Evolutionary conservation across 2,888 invertebrate genomes (phyloP), one percentile per base, ranked within the genome.

Genomic region (Drosophila mulleri): DNA sequence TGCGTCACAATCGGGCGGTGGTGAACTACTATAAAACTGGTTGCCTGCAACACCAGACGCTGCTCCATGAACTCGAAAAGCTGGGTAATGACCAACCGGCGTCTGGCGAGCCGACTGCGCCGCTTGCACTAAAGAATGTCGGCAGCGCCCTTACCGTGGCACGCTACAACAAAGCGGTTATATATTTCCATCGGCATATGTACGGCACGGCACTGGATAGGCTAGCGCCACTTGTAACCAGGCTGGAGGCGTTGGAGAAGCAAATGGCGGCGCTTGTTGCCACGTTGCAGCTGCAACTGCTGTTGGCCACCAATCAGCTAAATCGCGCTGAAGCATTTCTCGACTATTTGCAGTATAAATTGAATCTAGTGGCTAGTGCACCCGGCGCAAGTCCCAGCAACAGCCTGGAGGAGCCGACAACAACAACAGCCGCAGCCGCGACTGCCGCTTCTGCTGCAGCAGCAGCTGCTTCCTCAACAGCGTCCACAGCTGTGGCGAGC

Each of bases 21-120:
- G 95, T 95, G 0, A 97, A 97, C 89, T 98, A 96, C 92, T 97
- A 96, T 92, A 95, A 95, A 73, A 94, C 94, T 64, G 96, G 96
- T 54, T 94, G 96, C 88, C 96, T 95, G 80, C 96, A 96, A 84
- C 95, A 96, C 16, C 96, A 96, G 62, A 94, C 95, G 60, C 96
- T 97, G 85, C 94, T 95, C 72, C 96, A 95, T 85, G 94, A 94
- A 59, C 93, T 97, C 26, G 94, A 94, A 39, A 94, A 95, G 32
- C 64, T 90, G 26, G 61, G 73, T 2, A 75, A 77, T n/a, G 29
- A 29, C 80, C 84, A 20, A 80, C 32, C 64, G 0, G 35, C 52
- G 20, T 26, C 59, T 8, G 58, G 45, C 12, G 47, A 47, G 12
- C 57, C 45, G 7, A 59, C 29, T 8, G 63, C 65, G 32, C 72